These are phyloP conservation scores for Adelognathus sp. DNA, from an alignment of 2,888 invertebrate species.

Conservation along the genomic window DNA sequence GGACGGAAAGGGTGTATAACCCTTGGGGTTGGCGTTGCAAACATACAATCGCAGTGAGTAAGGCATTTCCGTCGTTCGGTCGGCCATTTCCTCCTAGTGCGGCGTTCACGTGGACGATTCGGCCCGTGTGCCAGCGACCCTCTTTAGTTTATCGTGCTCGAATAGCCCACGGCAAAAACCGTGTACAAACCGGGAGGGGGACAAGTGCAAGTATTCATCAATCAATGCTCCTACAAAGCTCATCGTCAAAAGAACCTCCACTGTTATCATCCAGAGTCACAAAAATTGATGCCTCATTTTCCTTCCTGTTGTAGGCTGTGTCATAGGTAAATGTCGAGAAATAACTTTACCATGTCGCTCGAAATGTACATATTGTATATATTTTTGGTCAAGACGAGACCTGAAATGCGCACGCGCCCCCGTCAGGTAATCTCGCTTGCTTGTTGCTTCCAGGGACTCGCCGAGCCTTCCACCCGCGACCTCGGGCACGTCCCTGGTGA, in stretches of 20 bases:
- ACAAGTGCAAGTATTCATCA: neutral
- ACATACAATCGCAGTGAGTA: neutral
- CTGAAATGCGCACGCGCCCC: conserved; percentile 27
- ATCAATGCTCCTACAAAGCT: neutral
- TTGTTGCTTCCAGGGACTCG: conserved; percentile 44
- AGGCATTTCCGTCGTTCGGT: neutral
- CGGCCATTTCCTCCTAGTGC: neutral
- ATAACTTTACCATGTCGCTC: neutral
- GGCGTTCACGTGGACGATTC: neutral
- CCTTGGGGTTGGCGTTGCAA: neutral
- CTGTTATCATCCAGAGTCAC: too few species aligned
- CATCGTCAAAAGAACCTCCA: too few species aligned
- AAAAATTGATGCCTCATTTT: too few species aligned
- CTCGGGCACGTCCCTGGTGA: conserved; percentile 68
- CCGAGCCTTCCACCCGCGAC: conserved; percentile 41
- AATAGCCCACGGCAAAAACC: neutral
- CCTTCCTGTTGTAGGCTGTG: too few species aligned
- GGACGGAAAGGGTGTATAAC: neutral
- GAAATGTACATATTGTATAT: conserved; percentile 44
- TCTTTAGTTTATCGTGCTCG: neutral
- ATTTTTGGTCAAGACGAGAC: neutral
- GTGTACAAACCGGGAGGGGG: neutral
- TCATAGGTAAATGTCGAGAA: neutral
- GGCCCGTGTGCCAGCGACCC: neutral
- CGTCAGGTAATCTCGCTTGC: conserved; percentile 51